These are phyloP conservation scores for Platalea minor DNA, from an alignment of 2,797 vertebrate genomes.

Conservation along the genomic window DNA sequence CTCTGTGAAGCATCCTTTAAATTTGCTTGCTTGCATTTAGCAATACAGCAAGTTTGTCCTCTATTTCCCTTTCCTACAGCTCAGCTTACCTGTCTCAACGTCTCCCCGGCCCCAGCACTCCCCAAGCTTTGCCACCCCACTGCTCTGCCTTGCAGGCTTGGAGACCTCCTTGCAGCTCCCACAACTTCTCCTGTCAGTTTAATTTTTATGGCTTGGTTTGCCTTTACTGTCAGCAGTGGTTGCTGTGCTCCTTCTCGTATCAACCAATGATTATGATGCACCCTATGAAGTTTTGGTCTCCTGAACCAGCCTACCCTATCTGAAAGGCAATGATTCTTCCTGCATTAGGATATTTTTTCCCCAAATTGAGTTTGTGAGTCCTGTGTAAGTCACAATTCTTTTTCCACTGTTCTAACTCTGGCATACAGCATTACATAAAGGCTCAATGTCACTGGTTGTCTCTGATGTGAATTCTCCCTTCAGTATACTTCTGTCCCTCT, in stretches of 20 bases:
- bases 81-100: background rate
- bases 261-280: background rate
- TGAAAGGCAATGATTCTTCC: background rate
- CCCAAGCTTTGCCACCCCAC: background rate
- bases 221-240: background rate
- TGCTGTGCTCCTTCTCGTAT: background rate
- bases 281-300: background rate
- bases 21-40: background rate
- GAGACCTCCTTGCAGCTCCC: background rate
- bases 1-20: background rate
- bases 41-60: background rate
- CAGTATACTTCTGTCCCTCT: background rate
- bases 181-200: background rate
- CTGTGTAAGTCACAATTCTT: background rate
- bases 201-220: background rate
- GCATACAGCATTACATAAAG: background rate
- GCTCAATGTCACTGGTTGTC: background rate
- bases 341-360: background rate
- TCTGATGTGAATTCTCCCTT: background rate
- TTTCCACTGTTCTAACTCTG: background rate
- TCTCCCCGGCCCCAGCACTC: background rate
- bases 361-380: background rate
- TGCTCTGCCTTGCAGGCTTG: background rate
- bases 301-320: background rate
- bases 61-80: background rate